Base-by-base conservation (phyloP, 1,140 invertebrate species). In the Zaprionus tsacasi region DNA sequence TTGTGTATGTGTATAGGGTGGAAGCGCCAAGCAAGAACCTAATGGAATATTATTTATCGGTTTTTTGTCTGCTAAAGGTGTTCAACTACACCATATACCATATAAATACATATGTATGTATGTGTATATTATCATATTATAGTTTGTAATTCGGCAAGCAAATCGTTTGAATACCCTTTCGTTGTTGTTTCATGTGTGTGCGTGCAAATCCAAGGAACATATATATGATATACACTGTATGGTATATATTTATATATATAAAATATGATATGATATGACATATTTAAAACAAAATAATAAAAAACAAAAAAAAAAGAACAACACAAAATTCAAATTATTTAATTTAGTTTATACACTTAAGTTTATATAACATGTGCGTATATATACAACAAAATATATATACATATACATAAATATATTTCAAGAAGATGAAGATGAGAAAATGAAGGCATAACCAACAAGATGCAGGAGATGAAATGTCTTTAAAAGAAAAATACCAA, bases 281-380 rank as follows among this genome's bases (percentile, higher is more conserved):
- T 61, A 69, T 69, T 65, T 67, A 60, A 73, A 50, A 56, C 60
- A 68, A 64, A 63, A 63, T 33, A 72, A 67, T 45, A 38, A 71
- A 61, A 69, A 67, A 80, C 45, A 70, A 64, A 50, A 68, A 68
- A 72, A 55, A 70, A 68, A 79, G 30, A 75, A 55, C 54, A 77
- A 82, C 68, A 72, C 58, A 82, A 78, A 82, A 87, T 87, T 89
- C 83, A 88, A 89, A 80, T 83, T 78, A 83, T 89, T 89, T 81
- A 89, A 87, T 88, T 87, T 87, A 87, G 83, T 87, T 87, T 52
- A 59, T 87, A 87, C 54, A 82, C 75, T 88, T 88, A 89, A 88
- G 83, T 88, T 88, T 88, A 88, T 88, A 88, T 88, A 88, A 74
- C 80, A 89, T 80, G 83, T 80, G 85, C 85, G 70, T 83, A 82